A percentile compares a stretch with the other conserved stretches of the same genome.
Evolutionary conservation across 2,888 invertebrate genomes (phyloP).

Genomic region (Operophtera brumata): DNA sequence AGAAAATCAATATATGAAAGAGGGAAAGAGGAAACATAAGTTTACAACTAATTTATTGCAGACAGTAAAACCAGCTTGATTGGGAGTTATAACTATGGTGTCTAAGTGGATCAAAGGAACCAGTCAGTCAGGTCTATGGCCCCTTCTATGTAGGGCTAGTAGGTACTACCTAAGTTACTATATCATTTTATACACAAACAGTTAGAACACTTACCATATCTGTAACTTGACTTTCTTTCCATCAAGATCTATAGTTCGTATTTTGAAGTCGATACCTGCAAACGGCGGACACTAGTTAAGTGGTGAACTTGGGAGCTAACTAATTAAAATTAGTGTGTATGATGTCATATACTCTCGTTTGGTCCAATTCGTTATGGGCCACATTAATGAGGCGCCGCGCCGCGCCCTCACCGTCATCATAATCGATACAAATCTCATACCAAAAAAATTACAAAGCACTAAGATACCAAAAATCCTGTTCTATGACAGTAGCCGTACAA

Average conservation of each 20-base stretch:
- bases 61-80: neutral
- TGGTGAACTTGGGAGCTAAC: constrained; percentile 52
- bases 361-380: constrained; percentile 68
- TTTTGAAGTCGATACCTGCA: constrained; percentile 99
- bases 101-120: constrained; percentile 1
- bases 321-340: constrained; percentile 75
- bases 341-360: constrained; percentile 73
- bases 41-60: neutral
- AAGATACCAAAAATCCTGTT: constrained; percentile 63
- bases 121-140: constrained; percentile 3
- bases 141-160: neutral
- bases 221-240: constrained; percentile 99
- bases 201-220: constrained; percentile 90
- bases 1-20: neutral
- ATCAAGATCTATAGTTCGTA: constrained; percentile 98
- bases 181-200: neutral
- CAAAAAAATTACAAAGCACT: constrained; percentile 51
- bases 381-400: constrained; percentile 49
- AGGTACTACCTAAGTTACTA: neutral
- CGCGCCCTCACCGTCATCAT: constrained; percentile 56
- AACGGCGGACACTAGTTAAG: constrained; percentile 53
- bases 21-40: neutral
- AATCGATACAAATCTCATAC: constrained; percentile 34
- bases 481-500: constrained; percentile 64
- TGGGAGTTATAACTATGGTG: neutral